Conservation (phyloP, 1,140 invertebrate species). For the Zophobas atratus region DNA sequence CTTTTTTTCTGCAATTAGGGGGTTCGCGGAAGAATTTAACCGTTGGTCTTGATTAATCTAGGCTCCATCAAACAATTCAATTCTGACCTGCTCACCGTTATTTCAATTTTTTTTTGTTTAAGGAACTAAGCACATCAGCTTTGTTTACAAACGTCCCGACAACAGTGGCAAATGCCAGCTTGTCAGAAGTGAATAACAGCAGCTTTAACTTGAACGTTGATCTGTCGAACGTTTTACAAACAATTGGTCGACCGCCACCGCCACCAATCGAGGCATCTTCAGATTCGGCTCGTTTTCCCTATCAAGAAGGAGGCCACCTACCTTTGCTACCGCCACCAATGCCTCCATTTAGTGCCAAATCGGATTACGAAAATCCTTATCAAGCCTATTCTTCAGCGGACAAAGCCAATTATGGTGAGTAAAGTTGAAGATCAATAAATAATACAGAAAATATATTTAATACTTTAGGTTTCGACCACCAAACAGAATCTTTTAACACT, state of each 20-base stretch:
- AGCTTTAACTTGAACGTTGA: conserved; percentile 38
- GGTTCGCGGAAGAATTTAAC: too few relatives aligned
- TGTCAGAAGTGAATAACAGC: conserved; percentile 49
- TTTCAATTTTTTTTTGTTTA: neutral
- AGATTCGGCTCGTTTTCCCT: conserved; percentile 49
- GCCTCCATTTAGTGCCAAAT: conserved; percentile 69
- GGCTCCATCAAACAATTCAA: too few relatives aligned
- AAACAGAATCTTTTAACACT: conserved; percentile 33
- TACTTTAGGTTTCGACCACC: neutral
- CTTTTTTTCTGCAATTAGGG: too few relatives aligned
- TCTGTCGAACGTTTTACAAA: conserved; percentile 52
- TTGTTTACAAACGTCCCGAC: conserved; percentile 34
- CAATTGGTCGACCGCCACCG: conserved; percentile 55
- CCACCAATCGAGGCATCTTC: conserved; percentile 57
- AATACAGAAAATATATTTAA: too few relatives aligned
- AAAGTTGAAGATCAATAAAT: too few relatives aligned
- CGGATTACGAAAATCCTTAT: conserved; percentile 51
- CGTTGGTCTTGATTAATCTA: too few relatives aligned
- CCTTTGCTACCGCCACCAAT: conserved; percentile 74
- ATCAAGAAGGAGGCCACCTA: conserved; percentile 58
- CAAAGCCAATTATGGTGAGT: conserved; percentile 45
- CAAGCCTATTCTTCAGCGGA: conserved; percentile 26
- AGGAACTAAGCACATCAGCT: conserved; percentile 21
- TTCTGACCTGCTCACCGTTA: too few relatives aligned
- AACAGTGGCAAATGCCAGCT: conserved; percentile 36